phyloP scores from a whole-genome alignment of 2,797 vertebrate species.

The Micromesistius poutassou region DNA sequence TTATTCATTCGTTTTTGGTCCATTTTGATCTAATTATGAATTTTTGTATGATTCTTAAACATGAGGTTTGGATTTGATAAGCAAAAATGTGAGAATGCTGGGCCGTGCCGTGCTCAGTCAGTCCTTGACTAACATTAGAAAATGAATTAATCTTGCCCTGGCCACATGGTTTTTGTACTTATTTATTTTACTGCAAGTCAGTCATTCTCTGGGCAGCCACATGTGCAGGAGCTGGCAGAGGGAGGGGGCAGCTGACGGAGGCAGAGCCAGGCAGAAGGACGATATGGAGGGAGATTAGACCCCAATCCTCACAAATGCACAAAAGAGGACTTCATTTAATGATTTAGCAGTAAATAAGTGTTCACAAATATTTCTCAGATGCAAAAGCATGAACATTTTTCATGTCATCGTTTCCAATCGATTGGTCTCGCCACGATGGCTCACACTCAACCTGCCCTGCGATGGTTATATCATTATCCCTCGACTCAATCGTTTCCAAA shows the following conservation, averaged over 20 bases:
- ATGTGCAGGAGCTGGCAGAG: background rate
- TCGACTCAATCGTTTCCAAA: background rate
- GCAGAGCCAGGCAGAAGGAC: background rate
- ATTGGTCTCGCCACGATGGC: background rate
- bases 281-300: background rate
- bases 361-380: background rate
- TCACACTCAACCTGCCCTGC: background rate
- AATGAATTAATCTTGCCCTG: conserved; percentile 66
- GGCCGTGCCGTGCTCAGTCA: conserved; percentile 62
- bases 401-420: background rate
- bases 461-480: background rate
- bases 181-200: conserved; percentile 54
- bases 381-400: background rate
- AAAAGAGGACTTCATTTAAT: background rate
- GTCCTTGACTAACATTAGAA: conserved; percentile 72
- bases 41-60: no score
- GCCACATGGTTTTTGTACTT: conserved; percentile 34
- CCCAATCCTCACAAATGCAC: background rate
- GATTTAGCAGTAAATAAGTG: background rate
- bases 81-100: conserved; percentile 43
- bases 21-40: background rate
- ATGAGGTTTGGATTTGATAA: no score
- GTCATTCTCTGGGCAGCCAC: conserved; percentile 44
- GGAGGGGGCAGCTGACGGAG: background rate
- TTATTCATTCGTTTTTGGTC: background rate